A percentile compares a stretch with the other conserved stretches of the same genome.
Conservation (phyloP, 2,797 vertebrate genomes). For the Melanotaenia boesemani region DNA sequence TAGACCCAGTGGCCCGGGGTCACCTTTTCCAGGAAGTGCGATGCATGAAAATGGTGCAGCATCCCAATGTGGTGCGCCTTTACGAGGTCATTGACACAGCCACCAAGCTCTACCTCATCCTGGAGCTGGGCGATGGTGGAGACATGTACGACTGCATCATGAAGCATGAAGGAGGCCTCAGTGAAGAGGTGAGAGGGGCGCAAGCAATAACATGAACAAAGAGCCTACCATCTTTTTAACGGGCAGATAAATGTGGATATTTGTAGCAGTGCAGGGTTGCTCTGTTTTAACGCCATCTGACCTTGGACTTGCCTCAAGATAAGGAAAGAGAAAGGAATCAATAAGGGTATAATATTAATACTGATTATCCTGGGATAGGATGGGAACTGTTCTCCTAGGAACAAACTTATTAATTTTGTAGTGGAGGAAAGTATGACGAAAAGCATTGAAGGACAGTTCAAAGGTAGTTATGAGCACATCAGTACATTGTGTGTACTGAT, state of each 20-base stretch:
- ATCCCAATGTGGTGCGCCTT: constrained; percentile 97
- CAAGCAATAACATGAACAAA: no score
- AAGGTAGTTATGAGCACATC: constrained; percentile 19
- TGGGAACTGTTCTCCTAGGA: constrained; percentile 2
- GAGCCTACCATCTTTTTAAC: not conserved
- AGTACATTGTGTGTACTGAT: constrained; percentile 21
- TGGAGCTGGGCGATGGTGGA: constrained; percentile 98
- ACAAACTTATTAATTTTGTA: not conserved
- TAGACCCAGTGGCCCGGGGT: constrained; percentile 93
- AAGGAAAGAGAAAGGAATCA: constrained; percentile 5
- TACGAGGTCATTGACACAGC: constrained; percentile 99
- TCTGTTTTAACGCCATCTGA: not conserved
- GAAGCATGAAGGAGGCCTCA: constrained; percentile 97
- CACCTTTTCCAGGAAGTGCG: constrained; percentile 99
- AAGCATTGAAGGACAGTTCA: constrained; percentile 30
- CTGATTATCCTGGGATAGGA: not conserved
- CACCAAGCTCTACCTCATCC: constrained; percentile 97
- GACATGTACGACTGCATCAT: constrained; percentile 99
- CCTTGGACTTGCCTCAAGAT: constrained; percentile 6
- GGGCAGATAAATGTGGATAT: not conserved
- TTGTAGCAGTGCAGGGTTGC: not conserved
- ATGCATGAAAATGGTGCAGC: constrained; percentile 99
- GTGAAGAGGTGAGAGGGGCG: constrained; percentile 86
- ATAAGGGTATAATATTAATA: not conserved
- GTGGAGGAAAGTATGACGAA: not conserved